Evolutionary conservation across 2,113 vertebrate species (phyloP), one percentile per base, ranked within the genome.

Genomic region (Poecile atricapillus): DNA sequence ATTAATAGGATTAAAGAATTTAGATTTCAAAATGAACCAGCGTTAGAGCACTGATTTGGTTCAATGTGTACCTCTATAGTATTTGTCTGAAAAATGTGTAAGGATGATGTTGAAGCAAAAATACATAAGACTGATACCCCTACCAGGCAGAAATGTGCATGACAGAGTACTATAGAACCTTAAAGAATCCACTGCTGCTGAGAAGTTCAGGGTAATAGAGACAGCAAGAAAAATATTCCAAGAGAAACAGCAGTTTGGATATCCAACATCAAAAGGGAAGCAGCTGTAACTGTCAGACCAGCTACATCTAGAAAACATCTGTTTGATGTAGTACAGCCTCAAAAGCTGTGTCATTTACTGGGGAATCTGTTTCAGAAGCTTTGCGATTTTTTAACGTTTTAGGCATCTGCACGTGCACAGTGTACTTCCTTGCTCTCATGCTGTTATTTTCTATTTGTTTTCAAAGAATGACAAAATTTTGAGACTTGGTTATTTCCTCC

Each of bases 381-480:
- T 73, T 82, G 70, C 17, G 25, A 1, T 47, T 59, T 79, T 79
- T 79, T 79, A 12, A 35, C n/a, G 16, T 89, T 89, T 89, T 35
- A 50, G 43, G 47, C 20, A 41, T 77, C 59, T 73, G 55, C 22
- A 10, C 1, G 1, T 92, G 68, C 1, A 2, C 18, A n/a, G 22
- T 77, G 20, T 8, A 1, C 25, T 76, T 87, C 37, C 62, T 93
- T 65, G n/a, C 39, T 76, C 18, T 93, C 60, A 22, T 65, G 68
- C 71, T 88, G 55, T 27, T 88, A 28, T 77, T 94, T 95, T 65
- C 78, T 94, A 10, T 71, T 93, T 90, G 30, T 86, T 93, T 90
- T 86, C 37, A 74, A 80, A 94, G 85, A 92, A 88, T 50, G 24
- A 67, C 63, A 86, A 46, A 88, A 74, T 86, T 47, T 94, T 50